These are phyloP conservation scores for Neelides folsomi DNA, from an alignment of 2,888 invertebrate species.

Conservation along the genomic window DNA sequence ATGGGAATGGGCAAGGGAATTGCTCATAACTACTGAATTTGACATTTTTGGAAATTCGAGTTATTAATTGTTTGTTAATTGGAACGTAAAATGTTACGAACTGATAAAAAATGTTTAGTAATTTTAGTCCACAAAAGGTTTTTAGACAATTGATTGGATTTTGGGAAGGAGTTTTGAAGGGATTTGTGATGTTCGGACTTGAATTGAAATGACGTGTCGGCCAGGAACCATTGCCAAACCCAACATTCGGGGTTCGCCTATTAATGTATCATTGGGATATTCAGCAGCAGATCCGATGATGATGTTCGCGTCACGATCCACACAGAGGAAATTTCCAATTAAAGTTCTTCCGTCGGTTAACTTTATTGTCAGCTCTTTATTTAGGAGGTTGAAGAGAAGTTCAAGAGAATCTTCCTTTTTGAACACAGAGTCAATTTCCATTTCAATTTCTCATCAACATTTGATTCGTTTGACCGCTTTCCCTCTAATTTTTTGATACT, in stretches of 20 bases:
- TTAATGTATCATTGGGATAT: slow-evolving; percentile 21
- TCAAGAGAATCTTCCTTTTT: slow-evolving; percentile 4
- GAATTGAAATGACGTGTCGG: slow-evolving; percentile 29
- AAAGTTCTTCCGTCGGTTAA: slow-evolving; percentile 31
- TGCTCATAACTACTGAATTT: too few species aligned
- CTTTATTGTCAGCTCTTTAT: slow-evolving; percentile 27
- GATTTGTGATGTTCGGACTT: slow-evolving; percentile 6
- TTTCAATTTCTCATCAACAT: background rate
- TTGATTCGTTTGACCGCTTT: background rate
- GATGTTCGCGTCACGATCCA: slow-evolving; percentile 32
- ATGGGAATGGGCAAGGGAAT: too few species aligned
- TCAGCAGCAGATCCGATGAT: slow-evolving; percentile 31
- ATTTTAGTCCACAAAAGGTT: too few species aligned
- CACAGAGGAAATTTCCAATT: slow-evolving; percentile 30
- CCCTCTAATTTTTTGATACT: slow-evolving; percentile 3
- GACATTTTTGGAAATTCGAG: too few species aligned
- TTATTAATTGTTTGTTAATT: background rate
- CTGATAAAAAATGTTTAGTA: too few species aligned
- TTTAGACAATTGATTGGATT: too few species aligned
- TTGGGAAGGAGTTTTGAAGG: background rate
- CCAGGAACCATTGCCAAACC: slow-evolving; percentile 33
- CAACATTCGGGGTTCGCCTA: slow-evolving; percentile 30
- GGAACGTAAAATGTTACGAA: slow-evolving; percentile 6
- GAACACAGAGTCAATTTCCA: background rate
- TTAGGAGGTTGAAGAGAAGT: slow-evolving; percentile 24